Evolutionary conservation across 2,888 invertebrate genomes (phyloP), one percentile per base, ranked within the genome.

Genomic region (Catocala nupta): DNA sequence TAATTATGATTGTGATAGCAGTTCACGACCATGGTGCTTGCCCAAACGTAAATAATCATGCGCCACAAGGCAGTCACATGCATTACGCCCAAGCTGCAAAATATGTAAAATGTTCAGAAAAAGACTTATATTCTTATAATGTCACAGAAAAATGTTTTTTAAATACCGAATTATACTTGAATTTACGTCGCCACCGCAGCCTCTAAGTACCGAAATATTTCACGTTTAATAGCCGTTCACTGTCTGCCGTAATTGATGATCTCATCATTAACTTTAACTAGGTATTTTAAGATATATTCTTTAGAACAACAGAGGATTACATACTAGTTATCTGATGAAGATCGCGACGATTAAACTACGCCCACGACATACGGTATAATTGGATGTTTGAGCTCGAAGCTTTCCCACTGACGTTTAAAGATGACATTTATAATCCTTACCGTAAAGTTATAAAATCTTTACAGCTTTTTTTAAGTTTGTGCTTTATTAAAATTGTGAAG

Each of bases 291-390:
- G 44, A 63, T 63, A 71, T 69, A 52, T 47, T 59, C 55, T 60
- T 64, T 50, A 49, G 47, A 61, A 53, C 57, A 75, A 71, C 58
- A 57, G 63, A 57, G 61, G 68, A 72, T 60, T 50, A 73, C 69
- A 65, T 50, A 65, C 69, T 58, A 68, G 71, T 69, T 75, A 77
- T 75, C 77, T 71, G 55, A 59, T 52, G 66, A 62, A 51, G 65
- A 73, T 77, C 71, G 51, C 12, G 56, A 61, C 63, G 63, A 69
- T 77, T 68, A 71, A 66, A 62, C 44, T 64, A 70, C 78, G 70
- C 77, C 77, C 64, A 77, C 77, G 65, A 55, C 59, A 54, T 33
- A 42, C 63, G 50, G 56, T 77, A 10, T 50, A 77, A 77, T 77
- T 75, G 76, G 78, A 70, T 66, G 69, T 64, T 25, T 56, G 56